Base-by-base conservation (phyloP, 64 coral and sea anemone genomes). In the Porites australiensis region DNA sequence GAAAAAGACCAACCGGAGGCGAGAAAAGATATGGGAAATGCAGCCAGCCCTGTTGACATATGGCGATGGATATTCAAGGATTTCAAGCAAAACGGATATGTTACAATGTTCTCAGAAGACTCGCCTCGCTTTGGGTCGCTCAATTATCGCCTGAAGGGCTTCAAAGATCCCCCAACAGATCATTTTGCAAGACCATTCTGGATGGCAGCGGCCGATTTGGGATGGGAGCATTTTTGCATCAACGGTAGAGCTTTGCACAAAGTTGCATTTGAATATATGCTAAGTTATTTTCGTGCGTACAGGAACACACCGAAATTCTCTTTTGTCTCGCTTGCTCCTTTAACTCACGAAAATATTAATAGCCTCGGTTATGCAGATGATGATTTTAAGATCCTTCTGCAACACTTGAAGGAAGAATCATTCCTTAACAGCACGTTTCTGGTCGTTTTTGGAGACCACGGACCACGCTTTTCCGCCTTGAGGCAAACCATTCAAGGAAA, bases 51-150 rank as follows among this genome's bases (percentile, higher is more conserved):
- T 44, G 95, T 96, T 7, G 95, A 96, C 77, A 75, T 86, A 61
- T 96, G 95, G 95, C 22, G 80, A 44, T 96, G 90, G 91, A 89
- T 96, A 8, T 96, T 96, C 13, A 79, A 59, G 58, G 87, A 96
- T 53, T 96, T 90, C 22, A 86, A 90, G 75, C 78, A 93, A 3
- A 67, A 90, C 4, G 95, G 95, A 46, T 96, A 96, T 55, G 95
- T 68, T 1, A 96, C 95, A 0, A 69, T 96, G 60, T 96, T 82
- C 54, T 89, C 91, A 0, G 95, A 96, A 12, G 95, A 96, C 22
- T 83, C 82, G 11, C 95, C 95, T 2, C 6, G 9, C 5, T 7
- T 81, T 0, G 95, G 60, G 49, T 43, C 87, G 13, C 93, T 96
- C 64, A 96, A 96, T 58, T 86, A 71, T 49, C 90, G 95, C 47